These are phyloP conservation scores for Temnothorax longispinosus DNA, from an alignment of 1,140 invertebrate species.

Conservation along the genomic window DNA sequence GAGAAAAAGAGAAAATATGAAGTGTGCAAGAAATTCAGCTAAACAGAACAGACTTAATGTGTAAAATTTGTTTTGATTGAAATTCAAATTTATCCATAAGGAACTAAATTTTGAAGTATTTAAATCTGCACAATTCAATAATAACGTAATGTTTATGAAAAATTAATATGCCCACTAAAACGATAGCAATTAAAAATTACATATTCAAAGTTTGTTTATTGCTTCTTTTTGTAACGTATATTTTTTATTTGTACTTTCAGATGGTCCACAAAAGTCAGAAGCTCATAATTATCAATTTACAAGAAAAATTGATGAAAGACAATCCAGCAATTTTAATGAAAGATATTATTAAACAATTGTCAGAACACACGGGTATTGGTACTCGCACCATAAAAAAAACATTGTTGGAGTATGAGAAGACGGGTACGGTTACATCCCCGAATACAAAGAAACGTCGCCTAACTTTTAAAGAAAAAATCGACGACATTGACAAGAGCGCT, in stretches of 20 bases:
- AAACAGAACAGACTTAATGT: too few species aligned
- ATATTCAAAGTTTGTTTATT: background rate
- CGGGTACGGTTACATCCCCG: background rate
- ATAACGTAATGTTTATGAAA: background rate
- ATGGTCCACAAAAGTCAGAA: background rate
- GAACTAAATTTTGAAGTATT: too few species aligned
- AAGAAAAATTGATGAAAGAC: background rate
- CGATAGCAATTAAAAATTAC: background rate
- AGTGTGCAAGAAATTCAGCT: too few species aligned
- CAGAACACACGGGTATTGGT: background rate
- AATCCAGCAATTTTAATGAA: background rate
- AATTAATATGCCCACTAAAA: background rate
- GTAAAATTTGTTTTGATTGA: too few species aligned
- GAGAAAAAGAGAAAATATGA: too few species aligned
- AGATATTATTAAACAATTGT: background rate
- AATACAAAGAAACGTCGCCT: background rate
- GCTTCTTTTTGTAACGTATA: background rate
- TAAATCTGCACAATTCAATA: background rate
- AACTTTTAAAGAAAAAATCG: background rate
- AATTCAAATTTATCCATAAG: too few species aligned
- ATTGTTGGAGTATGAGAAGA: background rate
- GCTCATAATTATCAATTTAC: background rate
- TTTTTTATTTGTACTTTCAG: background rate
- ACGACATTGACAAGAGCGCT: background rate
- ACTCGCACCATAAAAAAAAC: background rate